Evolutionary conservation across 2,113 vertebrate genomes (phyloP), one percentile per base, ranked within the genome.

Genomic region (Piprites chloris): DNA sequence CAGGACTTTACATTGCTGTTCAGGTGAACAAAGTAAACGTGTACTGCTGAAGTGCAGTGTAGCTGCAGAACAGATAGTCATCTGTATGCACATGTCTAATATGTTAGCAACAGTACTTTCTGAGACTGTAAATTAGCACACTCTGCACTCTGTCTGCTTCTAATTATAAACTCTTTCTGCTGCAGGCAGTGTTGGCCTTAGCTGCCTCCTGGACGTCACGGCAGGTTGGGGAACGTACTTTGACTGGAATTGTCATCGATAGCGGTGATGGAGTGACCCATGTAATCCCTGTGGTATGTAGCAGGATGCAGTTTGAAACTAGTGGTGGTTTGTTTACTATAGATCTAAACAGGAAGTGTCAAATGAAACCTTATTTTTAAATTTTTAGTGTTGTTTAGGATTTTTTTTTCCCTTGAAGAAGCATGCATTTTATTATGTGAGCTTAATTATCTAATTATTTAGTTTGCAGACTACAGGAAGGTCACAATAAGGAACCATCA

Each of bases 231-330:
- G 98, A 99, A 22, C 97, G 98, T 17, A 99, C 98, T 9, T 96
- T 99, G 78, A 99, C 99, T 1, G 99, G 99, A 12, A 98, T 97
- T 37, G 98, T 99, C 91, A 98, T 99, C 2, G 99, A 99, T 72
- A 99, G 98, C 2, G 99, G 99, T 7, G 99, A 99, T 9, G 99
- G 99, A 52, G 99, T 99, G 89, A 99, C 99, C 47, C 98, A 99
- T 1, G 98, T 98, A 2, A 99, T 99, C 95, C 99, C 99, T 26
- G 98, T 99, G 98, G 98, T 99, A 96, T 92, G 98, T 73, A 21
- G 37, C 37, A 30, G 55, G 26, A 18, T 78, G 72, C 33, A 30
- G 4, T 67, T 76, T 33, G 72, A 47, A 76, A 63, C 15, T 24
- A 33, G 4, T 39, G 8, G 9, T 50, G 26, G 7, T 71, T 89